Base-by-base conservation (phyloP, 1,140 invertebrate species). In the Caenorhabditis latens region DNA sequence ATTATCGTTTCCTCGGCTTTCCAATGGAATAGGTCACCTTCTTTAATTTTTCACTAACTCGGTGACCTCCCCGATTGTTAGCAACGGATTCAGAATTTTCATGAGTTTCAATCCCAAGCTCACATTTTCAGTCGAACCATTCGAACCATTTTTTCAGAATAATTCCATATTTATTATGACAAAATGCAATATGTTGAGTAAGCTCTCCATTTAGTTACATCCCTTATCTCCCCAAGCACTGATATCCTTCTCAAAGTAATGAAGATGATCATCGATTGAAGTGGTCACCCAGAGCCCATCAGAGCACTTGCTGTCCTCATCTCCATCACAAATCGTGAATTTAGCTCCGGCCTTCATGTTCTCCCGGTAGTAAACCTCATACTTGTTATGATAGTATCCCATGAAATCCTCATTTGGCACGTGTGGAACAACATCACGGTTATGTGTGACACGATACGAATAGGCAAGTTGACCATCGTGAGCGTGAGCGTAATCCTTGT, bases 351-450 rank as follows among this genome's bases (percentile, higher is more conserved):
- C 42, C 48, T 58, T 89, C 90, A 90, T 90, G 16, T 86, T 58
- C 50, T 90, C 83, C 9, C 89, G 65, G 89, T 90, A 90, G 90
- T 88, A 90, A 9, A 91, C 89, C 71, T 90, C 90, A n/a, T 58
- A 61, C 40, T 86, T 75, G 84, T 90, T 88, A 75, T 90, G 90
- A 21, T 61, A 90, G 43, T 91, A 90, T 32, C 84, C 83, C 63
- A 89, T 86, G 24, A 91, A 90, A 16, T 89, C 75, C 67, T 89
- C 84, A n/a, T 90, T 88, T 11, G 90, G 90, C 42, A 89, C 42
- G 43, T 90, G 90, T 21, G 90, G 89, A n/a, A 90, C 90, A 55
- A 87, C 61, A 61, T 90, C 90, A 0, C 82, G 55, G 19, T 83
- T 79, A 63, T 90, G 90, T 0, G 85, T 89, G 9, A 90, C 90